phyloP scores from a whole-genome alignment of 1,140 invertebrate genomes.

The Berghia stephanieae region DNA sequence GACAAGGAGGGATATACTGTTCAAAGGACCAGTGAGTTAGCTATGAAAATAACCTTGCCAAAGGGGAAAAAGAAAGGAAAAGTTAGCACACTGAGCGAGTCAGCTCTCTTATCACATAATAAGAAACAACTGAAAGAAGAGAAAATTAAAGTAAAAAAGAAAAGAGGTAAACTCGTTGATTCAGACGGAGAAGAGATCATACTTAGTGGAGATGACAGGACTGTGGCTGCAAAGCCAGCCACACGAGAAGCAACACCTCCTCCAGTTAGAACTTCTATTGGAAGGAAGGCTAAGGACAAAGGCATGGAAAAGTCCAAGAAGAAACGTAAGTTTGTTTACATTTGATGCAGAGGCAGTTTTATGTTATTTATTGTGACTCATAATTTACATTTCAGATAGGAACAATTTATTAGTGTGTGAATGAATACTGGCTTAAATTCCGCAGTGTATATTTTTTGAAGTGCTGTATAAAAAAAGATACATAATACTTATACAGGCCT shows the following conservation, averaged over 20 bases:
- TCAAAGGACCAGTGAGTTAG: conserved; percentile 45
- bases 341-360: no score
- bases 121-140: not conserved
- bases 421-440: no score
- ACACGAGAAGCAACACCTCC: conserved; percentile 31
- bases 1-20: conserved; percentile 37
- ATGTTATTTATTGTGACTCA: no score
- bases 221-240: not conserved
- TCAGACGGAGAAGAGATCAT: conserved; percentile 8
- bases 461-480: no score
- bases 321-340: conserved; percentile 39
- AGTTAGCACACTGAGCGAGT: conserved; percentile 22
- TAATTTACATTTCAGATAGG: no score
- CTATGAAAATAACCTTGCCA: conserved; percentile 48
- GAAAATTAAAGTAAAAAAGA: not conserved
- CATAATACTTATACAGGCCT: no score
- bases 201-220: conserved; percentile 7
- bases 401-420: no score
- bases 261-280: conserved; percentile 44
- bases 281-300: conserved; percentile 53
- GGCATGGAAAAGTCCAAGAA: conserved; percentile 38
- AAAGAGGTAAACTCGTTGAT: conserved; percentile 16
- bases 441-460: no score
- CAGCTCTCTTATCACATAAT: conserved; percentile 13
- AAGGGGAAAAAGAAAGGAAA: conserved; percentile 33